Evolutionary conservation across 2,888 invertebrate species (phyloP), one percentile per base, ranked within the genome.

Genomic region (Zygogramma bicolorata): DNA sequence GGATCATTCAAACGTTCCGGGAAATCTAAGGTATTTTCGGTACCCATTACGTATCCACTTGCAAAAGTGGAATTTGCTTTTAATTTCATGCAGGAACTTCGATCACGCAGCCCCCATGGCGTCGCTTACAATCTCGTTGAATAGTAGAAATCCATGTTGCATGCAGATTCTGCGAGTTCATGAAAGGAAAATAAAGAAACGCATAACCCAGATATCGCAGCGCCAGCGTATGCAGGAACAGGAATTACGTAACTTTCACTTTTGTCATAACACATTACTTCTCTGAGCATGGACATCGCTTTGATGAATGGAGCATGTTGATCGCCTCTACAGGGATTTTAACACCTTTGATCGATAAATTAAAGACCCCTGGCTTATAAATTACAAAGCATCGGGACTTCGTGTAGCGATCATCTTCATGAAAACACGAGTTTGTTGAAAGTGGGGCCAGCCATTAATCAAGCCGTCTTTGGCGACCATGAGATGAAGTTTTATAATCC

Each of bases 191-290:
- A 53, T 62, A 53, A 62, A 62, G 61, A 27, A 70, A 29, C 40
- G 29, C 27, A 49, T 65, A 70, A 70, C 70, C 70, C 70, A 70
- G 70, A 70, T 70, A 63, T 65, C 59, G 42, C 58, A 65, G 22
- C 34, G 22, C 38, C 20, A 65, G 29, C 46, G 46, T 31, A 70
- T 70, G 42, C 65, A 70, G 70, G 65, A 70, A 70, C 15, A 63
- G 63, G 65, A 70, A 65, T 70, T 70, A 59, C 70, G 65, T 65
- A 65, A 70, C 65, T 70, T 70, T 70, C 70, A 46, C 70, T 70
- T 42, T 70, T 70, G 34, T 58, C 58, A 38, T 68, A 60, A 60
- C 29, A 46, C 13, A n/a, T 6, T 20, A 31, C n/a, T 40, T 53
- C 22, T 53, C 53, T n/a, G 25, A 53, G 69, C 46, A 34, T 31